Evolutionary conservation across 2,888 invertebrate genomes (phyloP), one percentile per base, ranked within the genome.

Genomic region (Microchrysa polita): DNA sequence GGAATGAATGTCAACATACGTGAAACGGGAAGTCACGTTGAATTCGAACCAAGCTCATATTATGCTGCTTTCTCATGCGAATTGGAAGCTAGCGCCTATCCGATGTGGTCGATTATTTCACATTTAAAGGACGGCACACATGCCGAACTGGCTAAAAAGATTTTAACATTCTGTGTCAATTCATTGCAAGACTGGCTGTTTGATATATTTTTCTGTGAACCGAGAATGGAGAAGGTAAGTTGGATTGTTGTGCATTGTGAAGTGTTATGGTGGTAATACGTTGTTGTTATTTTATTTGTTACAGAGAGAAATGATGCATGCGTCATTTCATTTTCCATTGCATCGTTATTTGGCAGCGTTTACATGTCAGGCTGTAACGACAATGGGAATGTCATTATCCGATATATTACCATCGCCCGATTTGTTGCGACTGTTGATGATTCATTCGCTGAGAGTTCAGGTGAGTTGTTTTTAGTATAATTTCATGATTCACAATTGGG

Each of bases 41-140:
- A 98, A 87, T 97, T 95, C 87, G 98, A 98, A 85, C 96, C 97
- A 57, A 96, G 95, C 78, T 95, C 96, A 16, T 98, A 98, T 86
- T 98, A 97, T 86, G 96, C 97, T 61, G 97, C 98, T 40, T 98
- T 98, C 87, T 96, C 96, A 76, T 97, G 97, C 78, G 98, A 98
- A 87, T 86, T 98, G 78, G 98, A 98, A 86, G 96, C 97, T 23
- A 96, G 96, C 80, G 96, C 97, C 14, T 96, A 97, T 86, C 97
- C 97, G 1, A 96, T 98, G 97, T 98, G 97, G 97, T 95, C 96
- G 14, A 89, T 98, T 74, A 92, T 97, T 72, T 92, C 93, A 59
- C 97, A 98, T 86, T 87, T 96, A 44, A 89, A 90, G 75, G 92
- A 92, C 81, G 87, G 89, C 9, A 88, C 88, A 77, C 92, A 92